Percentiles rank a stretch among this genome's conserved stretches.
Conservation (phyloP, 37 sponge, comb jelly and placozoan genomes). For the Halichondria panicea region DNA sequence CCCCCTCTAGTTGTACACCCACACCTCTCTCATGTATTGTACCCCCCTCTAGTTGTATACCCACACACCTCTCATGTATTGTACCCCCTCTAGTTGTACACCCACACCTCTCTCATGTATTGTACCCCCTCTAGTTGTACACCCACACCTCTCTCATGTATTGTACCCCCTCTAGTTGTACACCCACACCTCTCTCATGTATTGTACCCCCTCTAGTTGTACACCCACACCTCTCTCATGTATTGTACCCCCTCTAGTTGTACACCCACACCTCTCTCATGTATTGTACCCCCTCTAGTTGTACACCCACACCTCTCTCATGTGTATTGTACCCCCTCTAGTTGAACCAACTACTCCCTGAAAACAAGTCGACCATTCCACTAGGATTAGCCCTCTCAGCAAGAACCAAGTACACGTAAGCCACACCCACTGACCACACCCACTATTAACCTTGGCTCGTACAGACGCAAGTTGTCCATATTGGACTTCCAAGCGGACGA, state of each 20-base stretch:
- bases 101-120: too few species aligned
- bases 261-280: not conserved
- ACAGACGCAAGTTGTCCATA: slow-evolving; percentile 28
- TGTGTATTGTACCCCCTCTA: not conserved
- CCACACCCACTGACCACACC: not conserved
- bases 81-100: too few species aligned
- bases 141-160: too few species aligned
- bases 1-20: too few species aligned
- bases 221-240: not conserved
- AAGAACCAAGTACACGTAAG: not conserved
- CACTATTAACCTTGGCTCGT: not conserved
- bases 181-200: too few species aligned
- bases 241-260: not conserved
- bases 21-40: too few species aligned
- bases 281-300: not conserved
- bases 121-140: too few species aligned
- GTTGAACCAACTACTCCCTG: slow-evolving; percentile 13
- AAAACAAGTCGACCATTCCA: not conserved
- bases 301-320: not conserved
- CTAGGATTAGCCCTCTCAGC: slow-evolving; percentile 12
- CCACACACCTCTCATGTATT: too few species aligned
- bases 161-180: too few species aligned
- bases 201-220: too few species aligned
- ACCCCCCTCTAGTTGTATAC: too few species aligned
- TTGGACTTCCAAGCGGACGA: slow-evolving; percentile 57